Evolutionary conservation across 2,113 vertebrate genomes (phyloP).

Genomic region (Xenopus borealis): DNA sequence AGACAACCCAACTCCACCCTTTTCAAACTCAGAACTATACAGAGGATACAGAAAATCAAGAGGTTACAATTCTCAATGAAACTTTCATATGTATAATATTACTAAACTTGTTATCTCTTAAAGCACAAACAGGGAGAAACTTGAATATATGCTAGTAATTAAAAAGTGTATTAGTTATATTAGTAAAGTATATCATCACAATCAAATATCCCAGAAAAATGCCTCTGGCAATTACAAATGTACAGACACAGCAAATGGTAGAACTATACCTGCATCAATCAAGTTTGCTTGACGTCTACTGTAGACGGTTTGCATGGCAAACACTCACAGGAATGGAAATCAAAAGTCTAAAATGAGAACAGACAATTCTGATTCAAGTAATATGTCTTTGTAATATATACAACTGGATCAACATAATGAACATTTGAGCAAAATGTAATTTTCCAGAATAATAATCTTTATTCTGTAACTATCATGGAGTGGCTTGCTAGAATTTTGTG

Average conservation of each 20-base stretch:
- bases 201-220: background rate
- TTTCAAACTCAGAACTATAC: too few relatives aligned
- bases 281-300: background rate
- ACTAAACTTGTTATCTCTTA: background rate
- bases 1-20: too few relatives aligned
- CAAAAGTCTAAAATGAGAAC: conserved; percentile 16
- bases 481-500: conserved; percentile 63
- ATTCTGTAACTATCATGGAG: conserved; percentile 63
- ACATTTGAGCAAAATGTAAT: conserved; percentile 44
- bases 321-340: background rate
- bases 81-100: background rate
- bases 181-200: background rate
- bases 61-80: too few relatives aligned
- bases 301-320: background rate
- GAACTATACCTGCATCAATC: conserved; percentile 3
- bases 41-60: too few relatives aligned
- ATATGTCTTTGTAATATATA: conserved; percentile 59
- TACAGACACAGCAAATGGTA: background rate
- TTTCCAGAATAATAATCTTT: conserved; percentile 69
- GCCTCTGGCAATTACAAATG: background rate
- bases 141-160: background rate
- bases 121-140: background rate
- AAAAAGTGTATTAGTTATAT: background rate
- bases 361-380: conserved; percentile 54
- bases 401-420: conserved; percentile 61